Evolutionary conservation across 2,888 invertebrate species (phyloP), one percentile per base, ranked within the genome.

Genomic region (Parnassius glacialis): DNA sequence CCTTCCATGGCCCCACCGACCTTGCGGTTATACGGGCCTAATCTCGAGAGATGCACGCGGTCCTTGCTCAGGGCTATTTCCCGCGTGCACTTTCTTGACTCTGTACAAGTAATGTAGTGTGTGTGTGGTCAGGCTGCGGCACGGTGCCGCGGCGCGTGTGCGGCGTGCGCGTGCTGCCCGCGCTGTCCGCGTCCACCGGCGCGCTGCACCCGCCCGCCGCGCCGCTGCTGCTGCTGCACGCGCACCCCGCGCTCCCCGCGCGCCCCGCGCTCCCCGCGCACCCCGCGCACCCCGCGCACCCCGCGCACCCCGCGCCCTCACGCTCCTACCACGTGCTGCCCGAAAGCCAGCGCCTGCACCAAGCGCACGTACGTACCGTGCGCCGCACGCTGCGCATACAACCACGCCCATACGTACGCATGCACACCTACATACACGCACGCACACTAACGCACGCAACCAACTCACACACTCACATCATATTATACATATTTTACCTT

Each of bases 251-350:
- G 11, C 44, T 9, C 16, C 16, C 16, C 16, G 16, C 16, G 16
- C 20, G 2, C 20, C 34, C 57, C 61, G 48, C 64, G 64, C 12
- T 70, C 61, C 59, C 67, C 50, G 48, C 52, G 34, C 63, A 62
- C 64, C n/a, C 45, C 45, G 55, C 59, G 50, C 60, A 50, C 54
- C 56, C 43, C 42, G 41, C 59, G 11, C 44, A 10, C 16, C 20
- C 16, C 16, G 16, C 20, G 20, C 20, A 20, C 20, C 34, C 57
- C 61, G 48, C 64, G 64, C 12, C 70, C 61, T 60, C 67, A 59
- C 74, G 76, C 74, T 67, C 75, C 42, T 72, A 20, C 74, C 79
- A 74, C 69, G 70, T 73, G 73, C 76, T 80, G 75, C 81, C 81
- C 44, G 80, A 79, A 76, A 74, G 78, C 70, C 79, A 73, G 64